Evolutionary conservation across 2,797 vertebrate genomes (phyloP), one percentile per base, ranked within the genome.

Genomic region (Centropyge bicolor): DNA sequence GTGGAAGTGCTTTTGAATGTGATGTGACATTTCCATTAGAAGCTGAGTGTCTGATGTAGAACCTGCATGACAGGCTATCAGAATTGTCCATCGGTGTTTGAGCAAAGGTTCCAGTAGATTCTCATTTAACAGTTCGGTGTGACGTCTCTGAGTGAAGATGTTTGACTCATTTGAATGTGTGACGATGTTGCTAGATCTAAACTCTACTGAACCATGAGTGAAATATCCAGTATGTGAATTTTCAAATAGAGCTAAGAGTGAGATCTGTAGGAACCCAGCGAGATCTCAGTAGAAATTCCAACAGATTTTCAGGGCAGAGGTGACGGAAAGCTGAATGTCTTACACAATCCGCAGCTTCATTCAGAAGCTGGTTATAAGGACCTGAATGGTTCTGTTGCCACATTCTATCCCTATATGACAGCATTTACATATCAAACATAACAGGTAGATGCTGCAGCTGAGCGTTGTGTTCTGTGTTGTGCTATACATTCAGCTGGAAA

Each of bases 401-500:
- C 72, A 76, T 80, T 84, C 70, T 67, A 40, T 41, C 55, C 36
- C 1, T 31, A 52, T 35, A 49, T 51, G 24, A 54, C 57, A 73
- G 31, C 27, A 70, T 65, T 61, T 70, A 22, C 49, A 70, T 46
- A 64, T 54, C 46, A 62, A 72, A 67, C 43, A 27, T 6, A 60
- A 49, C 11, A 62, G 41, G 41, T 64, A 60, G 52, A 74, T 80
- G 60, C 31, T 72, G 67, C 27, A 54, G 36, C 43, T 20, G 38
- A 76, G 69, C 10, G 1, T 38, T 80, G 31, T 93, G 85, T 88
- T 82, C 76, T 40, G 49, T 56, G 31, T 73, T 94, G 92, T 96
- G 92, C 92, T 92, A 74, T 92, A 94, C 92, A 94, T 94, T 95
- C 94, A 88, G 64, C 63, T 63, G 84, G 63, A 84, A n/a, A 19